Base-by-base conservation (phyloP, 2,797 vertebrate species). In the Phylloscopus collybita region DNA sequence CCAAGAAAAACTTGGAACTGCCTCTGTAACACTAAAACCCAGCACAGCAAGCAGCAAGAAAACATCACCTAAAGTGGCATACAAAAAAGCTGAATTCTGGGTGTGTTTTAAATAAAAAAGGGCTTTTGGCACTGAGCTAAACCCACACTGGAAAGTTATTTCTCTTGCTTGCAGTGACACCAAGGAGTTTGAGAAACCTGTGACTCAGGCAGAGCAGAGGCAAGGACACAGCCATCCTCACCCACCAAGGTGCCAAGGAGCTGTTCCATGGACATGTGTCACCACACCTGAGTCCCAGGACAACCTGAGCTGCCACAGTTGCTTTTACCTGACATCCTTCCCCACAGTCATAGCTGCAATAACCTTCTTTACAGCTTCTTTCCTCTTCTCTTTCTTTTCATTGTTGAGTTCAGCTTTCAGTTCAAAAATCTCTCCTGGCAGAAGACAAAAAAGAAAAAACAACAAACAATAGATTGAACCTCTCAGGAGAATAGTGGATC, bases 291-390 rank as follows among this genome's bases (percentile, higher is more conserved):
- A 65, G 45, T 10, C 9, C 47, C 72, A 61, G 54, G 12, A 76
- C 54, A 81, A 23, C 12, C 49, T 40, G 44, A 80, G 66, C 44
- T 82, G 64, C 60, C 49, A 38, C 69, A 69, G 34, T 0, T 51
- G 61, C 19, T 27, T 64, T 93, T 98, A 99, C 99, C 99, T 99
- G 96, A 99, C 99, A 95, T 99, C 99, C 90, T 99, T 99, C 93
- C 99, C 99, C 76, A 99, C 99, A 0, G 99, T 99, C 99, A 99
- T 99, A 93, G 99, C 99, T 53, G 99, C 99, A 57, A 99, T 99
- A 94, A 99, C 99, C 94, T 99, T 99, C 97, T 99, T 99, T 30
- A 99, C 99, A 0, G 99, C 99, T 96, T 99, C 99, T 97, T 99
- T 99, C 93, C 99, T 98, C 96, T 99, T 99, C 97, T 99, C 99